phyloP scores from a whole-genome alignment of 2,113 vertebrate species.

The Campylomormyrus tamandua region DNA sequence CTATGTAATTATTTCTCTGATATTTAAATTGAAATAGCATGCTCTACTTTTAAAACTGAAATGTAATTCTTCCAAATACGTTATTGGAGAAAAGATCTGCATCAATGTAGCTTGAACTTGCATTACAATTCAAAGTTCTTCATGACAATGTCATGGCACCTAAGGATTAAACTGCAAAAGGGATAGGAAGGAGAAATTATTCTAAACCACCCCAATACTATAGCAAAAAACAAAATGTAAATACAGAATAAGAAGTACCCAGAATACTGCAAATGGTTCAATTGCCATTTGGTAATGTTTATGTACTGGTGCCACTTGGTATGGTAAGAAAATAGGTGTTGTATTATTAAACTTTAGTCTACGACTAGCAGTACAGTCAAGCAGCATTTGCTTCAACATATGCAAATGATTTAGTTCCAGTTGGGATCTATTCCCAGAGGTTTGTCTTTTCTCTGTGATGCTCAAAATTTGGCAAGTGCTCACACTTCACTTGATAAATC shows the following conservation, averaged over 20 bases:
- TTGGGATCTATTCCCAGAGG: conserved; percentile 74
- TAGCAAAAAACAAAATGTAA: neutral
- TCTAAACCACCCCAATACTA: neutral
- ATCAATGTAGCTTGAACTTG: conserved; percentile 40
- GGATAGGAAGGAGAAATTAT: conserved; percentile 47
- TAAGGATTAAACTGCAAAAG: conserved; percentile 48
- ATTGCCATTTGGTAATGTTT: conserved; percentile 38
- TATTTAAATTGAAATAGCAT: neutral
- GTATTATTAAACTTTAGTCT: conserved; percentile 71
- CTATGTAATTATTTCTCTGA: neutral
- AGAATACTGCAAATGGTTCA: conserved; percentile 26
- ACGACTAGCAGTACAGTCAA: conserved; percentile 54
- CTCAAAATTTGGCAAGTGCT: conserved; percentile 64
- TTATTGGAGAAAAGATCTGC: neutral
- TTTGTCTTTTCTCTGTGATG: conserved; percentile 62
- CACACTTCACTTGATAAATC: conserved; percentile 37
- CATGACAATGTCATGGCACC: conserved; percentile 61
- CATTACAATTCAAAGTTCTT: conserved; percentile 77
- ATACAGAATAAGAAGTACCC: conserved; percentile 31
- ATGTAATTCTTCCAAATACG: neutral
- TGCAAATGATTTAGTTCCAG: conserved; percentile 77
- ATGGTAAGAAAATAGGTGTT: conserved; percentile 58
- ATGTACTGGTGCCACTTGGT: conserved; percentile 39
- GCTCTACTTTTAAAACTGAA: neutral
- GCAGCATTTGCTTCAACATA: conserved; percentile 67